Base-by-base conservation (phyloP, 2,113 vertebrate genomes). In the Butastur rufipennis region DNA sequence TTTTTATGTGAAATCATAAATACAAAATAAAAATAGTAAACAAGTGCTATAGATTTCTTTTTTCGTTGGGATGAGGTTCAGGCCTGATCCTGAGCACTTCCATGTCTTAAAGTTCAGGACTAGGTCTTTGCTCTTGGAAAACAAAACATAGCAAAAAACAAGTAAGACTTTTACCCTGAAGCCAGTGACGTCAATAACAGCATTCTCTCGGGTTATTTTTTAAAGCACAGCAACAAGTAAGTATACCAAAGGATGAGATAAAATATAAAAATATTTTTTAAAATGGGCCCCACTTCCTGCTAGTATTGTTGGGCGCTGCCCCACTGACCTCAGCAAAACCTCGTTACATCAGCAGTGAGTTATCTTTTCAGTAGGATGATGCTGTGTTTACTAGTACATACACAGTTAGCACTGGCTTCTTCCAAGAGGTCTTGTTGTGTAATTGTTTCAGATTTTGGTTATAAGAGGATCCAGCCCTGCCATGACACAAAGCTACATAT, bases 1-100 rank as follows among this genome's bases (percentile, higher is more conserved):
- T 97, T 97, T 96, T 96, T 88, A 95, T 70, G 62, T 9, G 32
- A 95, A 88, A 86, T 62, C 66, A 94, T 97, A 97, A 97, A 97
- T 97, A 96, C 92, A 97, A 96, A 95, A 94, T 70, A 90, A 96
- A 96, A 96, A 92, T 42, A 94, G 80, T 89, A 96, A 97, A 97
- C 93, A 88, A 94, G 90, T 96, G 90, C 96, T 94, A n/a, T 62
- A 77, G 87, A 38, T 71, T 81, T 86, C 31, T 91, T 48, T 75
- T 74, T 75, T 55, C 17, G 7, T 62, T 23, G 58, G 62, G 78
- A 40, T 73, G 93, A 94, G 66, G 70, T 73, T 80, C 62, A 43
- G 67, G 71, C 66, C 77, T 66, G 65, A 81, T 87, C 86, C 86
- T 77, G 50, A 86, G 52, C 70, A 11, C 62, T 95, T 65, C 70